phyloP scores from a whole-genome alignment of 2,113 vertebrate genomes.

The Marmota flaviventris region DNA sequence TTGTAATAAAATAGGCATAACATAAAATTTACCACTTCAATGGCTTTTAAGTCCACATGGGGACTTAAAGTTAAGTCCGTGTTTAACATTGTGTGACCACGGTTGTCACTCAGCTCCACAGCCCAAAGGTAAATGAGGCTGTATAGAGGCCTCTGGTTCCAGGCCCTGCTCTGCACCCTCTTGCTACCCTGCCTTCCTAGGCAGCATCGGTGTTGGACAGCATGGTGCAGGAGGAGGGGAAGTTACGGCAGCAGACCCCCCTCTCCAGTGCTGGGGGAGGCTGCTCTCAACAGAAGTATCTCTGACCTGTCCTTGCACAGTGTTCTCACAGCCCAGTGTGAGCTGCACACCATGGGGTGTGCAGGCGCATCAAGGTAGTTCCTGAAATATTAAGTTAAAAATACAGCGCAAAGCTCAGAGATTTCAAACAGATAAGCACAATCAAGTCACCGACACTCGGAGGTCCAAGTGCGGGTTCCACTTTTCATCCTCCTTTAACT shows the following conservation, averaged over 20 bases:
- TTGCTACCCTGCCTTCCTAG: not conserved
- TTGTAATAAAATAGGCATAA: not conserved
- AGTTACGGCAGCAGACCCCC: too few species aligned
- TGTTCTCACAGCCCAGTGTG: fast-evolving
- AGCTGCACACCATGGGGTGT: too few species aligned
- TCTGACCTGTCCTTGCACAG: fast-evolving
- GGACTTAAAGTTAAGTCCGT: not conserved
- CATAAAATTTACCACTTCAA: not conserved
- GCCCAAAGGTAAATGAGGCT: fast-evolving
- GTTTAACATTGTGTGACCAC: too few species aligned
- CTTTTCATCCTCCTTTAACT: too few species aligned
- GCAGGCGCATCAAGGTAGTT: not conserved
- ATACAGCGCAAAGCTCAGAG: not conserved
- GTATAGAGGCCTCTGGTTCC: not conserved
- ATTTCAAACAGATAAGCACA: not conserved
- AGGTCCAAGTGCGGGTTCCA: not conserved
- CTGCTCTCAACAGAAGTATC: not conserved
- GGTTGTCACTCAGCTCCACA: not conserved
- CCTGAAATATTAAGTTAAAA: not conserved
- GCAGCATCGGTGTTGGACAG: too few species aligned
- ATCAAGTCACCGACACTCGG: too few species aligned
- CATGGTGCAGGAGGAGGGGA: too few species aligned
- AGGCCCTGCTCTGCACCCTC: not conserved
- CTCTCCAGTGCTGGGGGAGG: not conserved
- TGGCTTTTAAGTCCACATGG: not conserved